Percentiles rank a stretch among this genome's conserved stretches.
Conservation (phyloP, 2,797 vertebrate species). For the Acrossocheilus fasciatus region DNA sequence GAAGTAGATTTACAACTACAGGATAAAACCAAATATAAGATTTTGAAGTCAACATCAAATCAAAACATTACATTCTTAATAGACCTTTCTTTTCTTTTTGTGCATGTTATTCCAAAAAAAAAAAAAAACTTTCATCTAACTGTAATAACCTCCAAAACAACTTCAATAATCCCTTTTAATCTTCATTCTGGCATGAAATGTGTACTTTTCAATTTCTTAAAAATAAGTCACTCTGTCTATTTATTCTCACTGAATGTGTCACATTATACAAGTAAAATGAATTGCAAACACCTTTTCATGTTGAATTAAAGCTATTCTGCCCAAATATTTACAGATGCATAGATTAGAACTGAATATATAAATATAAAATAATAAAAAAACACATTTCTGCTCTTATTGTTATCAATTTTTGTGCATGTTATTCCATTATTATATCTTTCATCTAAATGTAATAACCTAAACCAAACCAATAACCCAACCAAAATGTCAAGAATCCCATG, state of each 20-base stretch:
- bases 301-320: not conserved
- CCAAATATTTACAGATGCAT: not conserved
- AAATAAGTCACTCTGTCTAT: not conserved
- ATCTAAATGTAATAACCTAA: not conserved
- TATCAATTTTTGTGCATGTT: not conserved
- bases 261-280: not conserved
- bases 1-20: not conserved
- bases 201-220: not conserved
- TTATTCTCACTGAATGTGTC: not conserved
- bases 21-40: not conserved
- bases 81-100: not conserved
- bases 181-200: not conserved
- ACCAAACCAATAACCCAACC: not conserved
- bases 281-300: not conserved
- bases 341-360: not conserved
- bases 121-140: not conserved
- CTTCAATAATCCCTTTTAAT: not conserved
- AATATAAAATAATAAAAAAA: not conserved
- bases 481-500: not conserved
- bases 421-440: not conserved
- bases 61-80: not conserved
- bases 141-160: not conserved
- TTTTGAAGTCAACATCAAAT: not conserved
- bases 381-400: not conserved
- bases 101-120: not conserved